A percentile compares a stretch with the other conserved stretches of the same genome.
Evolutionary conservation across 2,888 invertebrate genomes (phyloP).

Genomic region (Elysia crispata): DNA sequence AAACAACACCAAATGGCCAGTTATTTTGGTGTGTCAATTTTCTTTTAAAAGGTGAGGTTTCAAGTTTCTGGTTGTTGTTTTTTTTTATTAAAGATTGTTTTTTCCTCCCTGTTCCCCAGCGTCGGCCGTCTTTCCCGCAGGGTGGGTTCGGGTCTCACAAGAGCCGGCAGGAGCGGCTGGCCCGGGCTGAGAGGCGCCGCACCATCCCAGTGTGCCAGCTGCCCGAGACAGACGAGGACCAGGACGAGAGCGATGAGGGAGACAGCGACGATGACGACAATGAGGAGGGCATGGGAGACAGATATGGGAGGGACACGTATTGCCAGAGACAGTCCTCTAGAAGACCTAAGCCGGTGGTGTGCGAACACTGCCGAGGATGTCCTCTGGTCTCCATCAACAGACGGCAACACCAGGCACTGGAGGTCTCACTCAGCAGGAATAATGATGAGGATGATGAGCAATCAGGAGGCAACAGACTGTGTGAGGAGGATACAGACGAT

Average conservation of each 20-base stretch:
- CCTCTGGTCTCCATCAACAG: neutral
- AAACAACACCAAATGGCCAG: neutral
- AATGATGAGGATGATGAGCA: neutral
- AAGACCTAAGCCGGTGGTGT: neutral
- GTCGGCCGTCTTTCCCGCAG: slow-evolving; percentile 45
- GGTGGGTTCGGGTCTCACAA: slow-evolving; percentile 46
- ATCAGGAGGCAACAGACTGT: neutral
- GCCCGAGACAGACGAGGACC: slow-evolving; percentile 23
- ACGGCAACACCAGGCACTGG: neutral
- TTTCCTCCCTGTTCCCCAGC: slow-evolving; percentile 16
- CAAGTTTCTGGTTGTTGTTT: neutral
- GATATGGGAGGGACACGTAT: neutral
- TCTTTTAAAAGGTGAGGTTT: neutral
- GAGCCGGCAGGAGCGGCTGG: neutral
- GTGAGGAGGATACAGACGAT: neutral
- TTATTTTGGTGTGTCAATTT: slow-evolving; percentile 6
- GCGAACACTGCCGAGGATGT: neutral
- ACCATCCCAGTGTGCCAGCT: slow-evolving; percentile 13
- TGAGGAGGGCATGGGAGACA: neutral
- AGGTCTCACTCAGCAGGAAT: neutral
- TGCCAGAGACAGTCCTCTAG: too few relatives aligned
- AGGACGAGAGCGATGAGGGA: neutral
- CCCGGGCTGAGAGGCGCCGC: neutral
- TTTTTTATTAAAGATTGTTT: neutral
- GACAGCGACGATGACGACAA: slow-evolving; percentile 6